Evolutionary conservation across 2,797 vertebrate species (phyloP).

Genomic region (Streptopelia turtur): DNA sequence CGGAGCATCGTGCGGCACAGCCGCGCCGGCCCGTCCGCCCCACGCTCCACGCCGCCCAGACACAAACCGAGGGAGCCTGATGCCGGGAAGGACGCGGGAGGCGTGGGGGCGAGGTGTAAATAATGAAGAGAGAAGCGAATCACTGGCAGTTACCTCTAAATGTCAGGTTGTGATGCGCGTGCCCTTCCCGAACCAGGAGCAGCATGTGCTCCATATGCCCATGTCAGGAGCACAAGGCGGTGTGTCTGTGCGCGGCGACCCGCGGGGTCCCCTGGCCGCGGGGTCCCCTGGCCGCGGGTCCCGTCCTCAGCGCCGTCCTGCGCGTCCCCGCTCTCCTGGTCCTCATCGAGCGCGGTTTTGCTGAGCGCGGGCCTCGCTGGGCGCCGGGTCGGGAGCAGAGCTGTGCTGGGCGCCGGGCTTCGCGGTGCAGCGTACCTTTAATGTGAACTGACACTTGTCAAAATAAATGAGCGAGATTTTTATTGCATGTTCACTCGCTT

Average conservation of each 20-base stretch:
- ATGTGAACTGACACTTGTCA: conserved; percentile 58
- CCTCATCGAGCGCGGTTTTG: not conserved
- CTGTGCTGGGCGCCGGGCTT: not conserved
- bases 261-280: rapidly evolving
- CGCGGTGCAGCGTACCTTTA: not conserved
- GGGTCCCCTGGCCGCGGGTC: rapidly evolving
- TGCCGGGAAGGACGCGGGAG: not conserved
- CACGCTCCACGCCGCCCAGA: not conserved
- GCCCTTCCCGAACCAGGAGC: rapidly evolving
- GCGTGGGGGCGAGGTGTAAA: not conserved
- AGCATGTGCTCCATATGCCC: rapidly evolving
- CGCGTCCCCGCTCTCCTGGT: not conserved
- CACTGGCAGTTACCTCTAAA: rapidly evolving
- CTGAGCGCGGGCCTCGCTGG: not conserved
- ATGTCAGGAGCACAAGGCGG: rapidly evolving
- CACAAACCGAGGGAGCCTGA: not conserved
- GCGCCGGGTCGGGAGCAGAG: not conserved
- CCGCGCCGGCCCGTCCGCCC: not conserved
- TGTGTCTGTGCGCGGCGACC: rapidly evolving
- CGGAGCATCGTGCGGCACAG: conserved; percentile 7
- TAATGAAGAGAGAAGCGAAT: too few species aligned
- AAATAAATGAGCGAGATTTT: conserved; percentile 42
- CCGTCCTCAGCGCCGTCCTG: rapidly evolving
- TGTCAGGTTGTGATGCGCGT: rapidly evolving
- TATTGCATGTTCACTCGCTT: conserved; percentile 40